phyloP scores from a whole-genome alignment of 2,888 invertebrate species.

The Conomelus anceps region DNA sequence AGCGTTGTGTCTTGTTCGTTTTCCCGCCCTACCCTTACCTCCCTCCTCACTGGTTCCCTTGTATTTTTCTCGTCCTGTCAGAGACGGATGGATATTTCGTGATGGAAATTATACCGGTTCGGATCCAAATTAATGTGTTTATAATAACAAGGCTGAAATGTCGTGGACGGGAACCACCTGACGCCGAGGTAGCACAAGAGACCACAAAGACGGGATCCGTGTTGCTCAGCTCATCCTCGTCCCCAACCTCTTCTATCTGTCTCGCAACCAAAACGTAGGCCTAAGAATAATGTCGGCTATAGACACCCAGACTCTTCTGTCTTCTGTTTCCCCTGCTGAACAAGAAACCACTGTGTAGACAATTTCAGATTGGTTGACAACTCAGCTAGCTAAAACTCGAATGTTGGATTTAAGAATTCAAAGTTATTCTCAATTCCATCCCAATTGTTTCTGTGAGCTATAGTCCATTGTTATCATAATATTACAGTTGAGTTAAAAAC shows the following conservation, averaged over 20 bases:
- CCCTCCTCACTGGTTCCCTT: too few species aligned
- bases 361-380: too few species aligned
- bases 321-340: background rate
- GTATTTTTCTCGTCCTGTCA: background rate
- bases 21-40: background rate
- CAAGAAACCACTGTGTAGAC: background rate
- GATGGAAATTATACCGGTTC: conserved; percentile 16
- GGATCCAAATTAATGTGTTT: conserved; percentile 17
- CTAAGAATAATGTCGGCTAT: too few species aligned
- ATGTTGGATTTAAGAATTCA: too few species aligned
- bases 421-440: too few species aligned
- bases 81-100: conserved; percentile 7
- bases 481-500: too few species aligned
- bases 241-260: background rate
- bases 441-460: too few species aligned
- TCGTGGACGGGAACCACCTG: conserved; percentile 12
- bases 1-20: background rate
- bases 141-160: conserved; percentile 17
- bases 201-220: background rate
- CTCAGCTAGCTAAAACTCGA: too few species aligned
- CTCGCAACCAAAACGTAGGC: too few species aligned
- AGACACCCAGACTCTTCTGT: background rate
- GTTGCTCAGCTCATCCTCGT: background rate
- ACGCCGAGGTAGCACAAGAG: background rate
- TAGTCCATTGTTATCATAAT: too few species aligned